Base-by-base conservation (phyloP, 2,888 invertebrate species). In the Aspidiotus rigidus region DNA sequence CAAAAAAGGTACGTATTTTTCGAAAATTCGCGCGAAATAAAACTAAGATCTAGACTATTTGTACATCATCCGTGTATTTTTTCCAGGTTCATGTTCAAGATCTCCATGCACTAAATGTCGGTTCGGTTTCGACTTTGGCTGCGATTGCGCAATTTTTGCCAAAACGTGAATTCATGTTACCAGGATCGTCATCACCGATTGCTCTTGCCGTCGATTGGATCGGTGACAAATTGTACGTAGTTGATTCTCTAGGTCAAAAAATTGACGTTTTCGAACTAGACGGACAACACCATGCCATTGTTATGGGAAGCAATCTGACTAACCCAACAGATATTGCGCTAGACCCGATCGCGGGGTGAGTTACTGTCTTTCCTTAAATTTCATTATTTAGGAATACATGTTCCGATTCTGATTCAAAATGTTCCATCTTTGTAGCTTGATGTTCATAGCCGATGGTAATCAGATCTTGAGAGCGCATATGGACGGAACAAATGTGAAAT, bases 191-290 rank as follows among this genome's bases (percentile, higher is more conserved):
- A 93, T 84, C 90, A 0, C 94, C 94, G 0, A 88, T 91, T 0
- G 89, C 93, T 0, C 78, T 98, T 63, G 96, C 98, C 9, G 89
- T 97, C 15, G 98, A 98, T 80, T 99, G 97, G 94, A 86, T 98
- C 57, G 94, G 94, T 0, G 90, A 94, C 78, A 97, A 96, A 78
- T 82, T 99, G 9, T 98, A 97, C 79, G 91, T 96, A 17, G 93
- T 93, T 0, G 97, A 98, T 78, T 86, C 89, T 17, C 83, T 93
- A 28, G 94, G 94, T 0, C 92, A 94, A 78, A 93, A 93, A 81
- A 88, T 99, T 70, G 96, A 96, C 77, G 89, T 98, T 0, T 92
- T 95, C 77, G 93, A 94, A 77, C 80, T 95, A 73, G 88, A 87
- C 74, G 92, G 90, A 0, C 83, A 87, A 69, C 87, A 87, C 81